These are phyloP conservation scores for Rhinogobio ventralis DNA, from an alignment of 2,797 vertebrate genomes.

Conservation along the genomic window DNA sequence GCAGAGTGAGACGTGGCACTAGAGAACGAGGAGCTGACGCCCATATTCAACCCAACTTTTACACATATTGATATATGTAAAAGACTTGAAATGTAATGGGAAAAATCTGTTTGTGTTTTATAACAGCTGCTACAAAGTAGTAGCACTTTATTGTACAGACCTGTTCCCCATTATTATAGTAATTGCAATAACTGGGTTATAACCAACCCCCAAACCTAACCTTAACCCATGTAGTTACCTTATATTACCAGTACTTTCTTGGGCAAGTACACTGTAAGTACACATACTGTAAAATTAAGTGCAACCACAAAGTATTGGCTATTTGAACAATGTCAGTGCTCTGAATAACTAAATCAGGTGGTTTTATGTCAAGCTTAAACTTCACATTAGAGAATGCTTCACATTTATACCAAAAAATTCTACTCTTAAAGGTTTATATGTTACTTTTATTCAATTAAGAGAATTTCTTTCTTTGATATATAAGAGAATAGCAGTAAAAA, in stretches of 20 bases:
- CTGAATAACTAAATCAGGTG: not conserved
- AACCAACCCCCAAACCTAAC: too few species aligned
- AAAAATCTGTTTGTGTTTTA: not conserved
- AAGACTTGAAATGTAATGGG: not conserved
- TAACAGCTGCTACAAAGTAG: not conserved
- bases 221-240: too few species aligned
- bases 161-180: too few species aligned
- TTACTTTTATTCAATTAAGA: not conserved
- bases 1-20: slow-evolving; percentile 50
- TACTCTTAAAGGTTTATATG: not conserved
- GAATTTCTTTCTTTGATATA: not conserved
- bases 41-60: slow-evolving; percentile 3
- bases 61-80: slow-evolving; percentile 16
- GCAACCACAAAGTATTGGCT: not conserved
- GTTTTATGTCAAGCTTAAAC: not conserved
- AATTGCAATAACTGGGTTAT: too few species aligned
- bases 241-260: too few species aligned
- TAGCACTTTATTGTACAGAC: too few species aligned
- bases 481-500: not conserved
- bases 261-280: too few species aligned
- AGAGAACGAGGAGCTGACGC: slow-evolving; percentile 8
- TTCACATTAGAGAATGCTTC: not conserved
- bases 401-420: not conserved
- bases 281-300: too few species aligned
- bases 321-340: not conserved